phyloP scores from a whole-genome alignment of 2,888 invertebrate species.

The Chelonus formosanus region DNA sequence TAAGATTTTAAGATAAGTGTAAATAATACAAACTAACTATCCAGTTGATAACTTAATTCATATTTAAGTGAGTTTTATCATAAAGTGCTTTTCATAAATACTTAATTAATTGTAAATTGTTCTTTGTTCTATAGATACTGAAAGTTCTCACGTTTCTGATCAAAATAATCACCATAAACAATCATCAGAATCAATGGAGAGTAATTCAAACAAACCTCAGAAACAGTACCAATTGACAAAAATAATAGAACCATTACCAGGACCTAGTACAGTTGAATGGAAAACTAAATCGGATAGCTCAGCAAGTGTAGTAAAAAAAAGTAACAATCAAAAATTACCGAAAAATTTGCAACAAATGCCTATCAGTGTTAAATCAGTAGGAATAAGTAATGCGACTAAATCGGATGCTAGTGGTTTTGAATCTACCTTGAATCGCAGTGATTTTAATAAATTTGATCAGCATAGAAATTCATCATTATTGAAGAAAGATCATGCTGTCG shows the following conservation, averaged over 20 bases:
- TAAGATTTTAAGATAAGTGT: too few species aligned
- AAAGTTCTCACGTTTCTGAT: neutral
- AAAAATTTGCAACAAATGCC: slow-evolving; percentile 28
- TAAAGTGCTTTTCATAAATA: too few species aligned
- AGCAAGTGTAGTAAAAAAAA: slow-evolving; percentile 38
- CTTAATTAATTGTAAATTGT: neutral
- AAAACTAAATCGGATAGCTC: slow-evolving; percentile 46
- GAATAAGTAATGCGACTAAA: slow-evolving; percentile 36
- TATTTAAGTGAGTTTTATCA: too few species aligned
- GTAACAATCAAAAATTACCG: slow-evolving; percentile 34
- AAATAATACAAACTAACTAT: too few species aligned
- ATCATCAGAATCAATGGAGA: slow-evolving; percentile 35
- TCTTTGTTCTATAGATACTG: slow-evolving; percentile 13
- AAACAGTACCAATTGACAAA: slow-evolving; percentile 47
- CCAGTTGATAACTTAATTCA: too few species aligned
- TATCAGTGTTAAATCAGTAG: slow-evolving; percentile 39
- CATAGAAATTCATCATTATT: slow-evolving; percentile 33
- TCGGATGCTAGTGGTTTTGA: slow-evolving; percentile 37
- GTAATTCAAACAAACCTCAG: slow-evolving; percentile 37
- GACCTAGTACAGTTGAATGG: slow-evolving; percentile 55
- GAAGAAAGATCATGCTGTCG: slow-evolving; percentile 41
- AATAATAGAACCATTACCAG: slow-evolving; percentile 60
- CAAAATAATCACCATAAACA: slow-evolving; percentile 36
- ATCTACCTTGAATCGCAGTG: slow-evolving; percentile 16
- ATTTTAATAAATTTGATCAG: slow-evolving; percentile 32